phyloP scores from a whole-genome alignment of 2,888 invertebrate genomes.

The Macaria liturata region DNA sequence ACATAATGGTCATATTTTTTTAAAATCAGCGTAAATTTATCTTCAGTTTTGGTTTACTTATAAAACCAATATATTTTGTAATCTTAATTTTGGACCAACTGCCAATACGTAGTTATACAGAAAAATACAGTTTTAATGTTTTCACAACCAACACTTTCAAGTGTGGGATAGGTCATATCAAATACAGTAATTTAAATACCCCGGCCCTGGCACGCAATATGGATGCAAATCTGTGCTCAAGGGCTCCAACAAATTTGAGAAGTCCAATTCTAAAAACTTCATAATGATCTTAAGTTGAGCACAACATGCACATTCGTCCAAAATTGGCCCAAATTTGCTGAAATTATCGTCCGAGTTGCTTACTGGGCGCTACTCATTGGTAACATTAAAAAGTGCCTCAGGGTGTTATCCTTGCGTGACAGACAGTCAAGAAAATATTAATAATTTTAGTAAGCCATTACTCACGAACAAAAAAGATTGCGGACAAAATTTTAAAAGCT shows the following conservation, averaged over 20 bases:
- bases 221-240: slow-evolving; percentile 41
- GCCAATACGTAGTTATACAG: too few species aligned
- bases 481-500: too few species aligned
- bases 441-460: slow-evolving; percentile 67
- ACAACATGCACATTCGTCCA: slow-evolving; percentile 70
- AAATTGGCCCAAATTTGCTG: slow-evolving; percentile 77
- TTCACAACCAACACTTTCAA: slow-evolving; percentile 1
- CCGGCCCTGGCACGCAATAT: slow-evolving; percentile 25
- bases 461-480: slow-evolving; percentile 32
- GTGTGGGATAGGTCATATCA: slow-evolving; percentile 28
- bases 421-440: slow-evolving; percentile 68
- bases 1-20: too few species aligned
- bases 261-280: slow-evolving; percentile 54
- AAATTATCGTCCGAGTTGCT: slow-evolving; percentile 73
- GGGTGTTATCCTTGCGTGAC: slow-evolving; percentile 65
- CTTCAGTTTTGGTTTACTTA: too few species aligned
- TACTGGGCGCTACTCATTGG: slow-evolving; percentile 62
- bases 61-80: too few species aligned
- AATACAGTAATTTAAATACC: slow-evolving; percentile 8
- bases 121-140: background rate
- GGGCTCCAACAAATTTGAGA: slow-evolving; percentile 40
- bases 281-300: slow-evolving; percentile 60
- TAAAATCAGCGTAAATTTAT: too few species aligned
- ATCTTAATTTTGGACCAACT: too few species aligned
- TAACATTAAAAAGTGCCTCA: slow-evolving; percentile 57